These are phyloP conservation scores for Pseudanteris insignis DNA, from an alignment of 2,888 invertebrate genomes.

Conservation along the genomic window DNA sequence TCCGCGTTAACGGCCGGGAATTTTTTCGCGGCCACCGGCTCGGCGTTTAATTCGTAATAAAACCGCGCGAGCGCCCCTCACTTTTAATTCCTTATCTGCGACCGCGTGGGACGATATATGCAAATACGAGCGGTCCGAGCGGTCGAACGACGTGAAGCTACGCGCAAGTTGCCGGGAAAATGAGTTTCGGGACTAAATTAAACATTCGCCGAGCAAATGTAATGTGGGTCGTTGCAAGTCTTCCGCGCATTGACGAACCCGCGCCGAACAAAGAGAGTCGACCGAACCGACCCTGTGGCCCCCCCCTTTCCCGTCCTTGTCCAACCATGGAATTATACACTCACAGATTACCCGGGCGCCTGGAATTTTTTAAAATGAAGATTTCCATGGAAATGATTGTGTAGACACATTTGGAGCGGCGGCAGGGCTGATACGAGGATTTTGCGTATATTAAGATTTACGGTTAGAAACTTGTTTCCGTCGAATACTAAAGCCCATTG, in stretches of 20 bases:
- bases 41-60: conserved; percentile 57
- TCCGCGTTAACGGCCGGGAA: conserved; percentile 46
- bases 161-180: conserved; percentile 38
- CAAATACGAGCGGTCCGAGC: conserved; percentile 39
- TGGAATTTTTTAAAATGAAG: conserved; percentile 33
- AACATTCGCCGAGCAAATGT: conserved; percentile 42
- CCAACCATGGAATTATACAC: conserved; percentile 22
- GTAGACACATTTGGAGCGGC: conserved; percentile 15
- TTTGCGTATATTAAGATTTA: conserved; percentile 35
- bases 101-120: conserved; percentile 47
- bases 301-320: no score
- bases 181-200: conserved; percentile 46
- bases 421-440: conserved; percentile 19
- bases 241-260: conserved; percentile 33
- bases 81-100: conserved; percentile 54
- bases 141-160: conserved; percentile 34
- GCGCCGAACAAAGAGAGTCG: conserved; percentile 20
- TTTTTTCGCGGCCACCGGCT: conserved; percentile 49
- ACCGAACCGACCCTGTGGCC: conserved; percentile 7
- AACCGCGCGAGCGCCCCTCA: conserved; percentile 49
- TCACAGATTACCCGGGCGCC: conserved; percentile 19
- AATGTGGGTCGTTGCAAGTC: conserved; percentile 34
- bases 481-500: not conserved
- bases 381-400: conserved; percentile 31
- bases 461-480: conserved; percentile 28